These are phyloP conservation scores for Oncorhynchus mykiss DNA, from an alignment of 2,113 vertebrate genomes.

Conservation along the genomic window DNA sequence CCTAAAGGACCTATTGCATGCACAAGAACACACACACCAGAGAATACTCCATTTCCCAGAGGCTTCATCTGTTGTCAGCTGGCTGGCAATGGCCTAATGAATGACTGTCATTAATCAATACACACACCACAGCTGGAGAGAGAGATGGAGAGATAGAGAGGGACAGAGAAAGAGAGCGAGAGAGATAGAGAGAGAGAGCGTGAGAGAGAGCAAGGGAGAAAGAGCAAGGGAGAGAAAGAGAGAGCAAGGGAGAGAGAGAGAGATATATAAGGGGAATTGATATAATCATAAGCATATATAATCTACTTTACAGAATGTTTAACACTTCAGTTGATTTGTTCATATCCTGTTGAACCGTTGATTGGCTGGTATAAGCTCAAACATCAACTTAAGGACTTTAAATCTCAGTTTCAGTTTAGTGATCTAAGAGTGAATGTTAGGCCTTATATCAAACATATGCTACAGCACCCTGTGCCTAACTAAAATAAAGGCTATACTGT, in stretches of 20 bases:
- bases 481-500: no score
- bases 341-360: no score
- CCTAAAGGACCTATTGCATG: neutral
- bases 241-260: neutral
- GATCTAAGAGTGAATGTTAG: no score
- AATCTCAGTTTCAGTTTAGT: no score
- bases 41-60: constrained; percentile 57
- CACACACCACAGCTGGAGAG: constrained; percentile 39
- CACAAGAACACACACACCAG: neutral
- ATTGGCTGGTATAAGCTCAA: no score
- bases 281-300: no score
- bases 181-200: neutral
- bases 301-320: no score
- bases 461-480: no score
- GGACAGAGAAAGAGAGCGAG: neutral
- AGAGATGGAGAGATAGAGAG: constrained; percentile 20
- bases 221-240: neutral
- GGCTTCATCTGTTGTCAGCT: constrained; percentile 58
- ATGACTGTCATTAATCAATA: constrained; percentile 70
- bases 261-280: neutral
- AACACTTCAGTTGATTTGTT: no score
- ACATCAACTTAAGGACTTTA: no score
- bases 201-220: neutral
- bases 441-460: no score
- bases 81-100: constrained; percentile 72